These are phyloP conservation scores for Musca vetustissima DNA, from an alignment of 1,140 invertebrate genomes.

Conservation along the genomic window DNA sequence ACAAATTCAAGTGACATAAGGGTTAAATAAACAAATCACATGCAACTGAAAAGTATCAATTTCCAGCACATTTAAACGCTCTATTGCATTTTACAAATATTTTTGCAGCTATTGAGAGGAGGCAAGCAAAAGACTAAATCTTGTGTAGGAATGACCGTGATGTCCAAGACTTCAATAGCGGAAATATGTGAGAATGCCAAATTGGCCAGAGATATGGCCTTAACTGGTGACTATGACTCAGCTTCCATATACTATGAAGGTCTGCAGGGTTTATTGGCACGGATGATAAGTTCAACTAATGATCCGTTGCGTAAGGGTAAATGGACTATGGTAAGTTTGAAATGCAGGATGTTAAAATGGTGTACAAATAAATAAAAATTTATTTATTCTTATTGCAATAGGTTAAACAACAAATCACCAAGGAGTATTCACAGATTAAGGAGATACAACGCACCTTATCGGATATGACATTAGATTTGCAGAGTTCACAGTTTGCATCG, in stretches of 20 bases:
- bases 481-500: conserved; percentile 44
- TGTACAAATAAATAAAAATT: not conserved
- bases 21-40: too few relatives aligned
- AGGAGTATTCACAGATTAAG: conserved; percentile 91
- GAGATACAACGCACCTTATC: conserved; percentile 71
- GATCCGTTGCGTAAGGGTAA: conserved; percentile 79
- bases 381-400: conserved; percentile 45
- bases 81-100: not conserved
- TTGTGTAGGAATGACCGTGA: conserved; percentile 66
- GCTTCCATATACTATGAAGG: conserved; percentile 94
- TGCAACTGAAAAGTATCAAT: too few relatives aligned
- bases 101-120: conserved; percentile 51
- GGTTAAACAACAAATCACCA: conserved; percentile 86
- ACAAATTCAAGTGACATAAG: too few relatives aligned
- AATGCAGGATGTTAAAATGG: not conserved
- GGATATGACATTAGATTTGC: conserved; percentile 53
- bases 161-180: conserved; percentile 77
- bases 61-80: too few relatives aligned
- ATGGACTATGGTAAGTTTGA: conserved; percentile 79
- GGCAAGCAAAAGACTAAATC: conserved; percentile 56
- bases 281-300: conserved; percentile 74
- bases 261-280: conserved; percentile 67
- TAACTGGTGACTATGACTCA: conserved; percentile 94
- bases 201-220: conserved; percentile 89
- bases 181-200: conserved; percentile 92